Evolutionary conservation across 2,797 vertebrate genomes (phyloP), one percentile per base, ranked within the genome.

Genomic region (Falco concolor): DNA sequence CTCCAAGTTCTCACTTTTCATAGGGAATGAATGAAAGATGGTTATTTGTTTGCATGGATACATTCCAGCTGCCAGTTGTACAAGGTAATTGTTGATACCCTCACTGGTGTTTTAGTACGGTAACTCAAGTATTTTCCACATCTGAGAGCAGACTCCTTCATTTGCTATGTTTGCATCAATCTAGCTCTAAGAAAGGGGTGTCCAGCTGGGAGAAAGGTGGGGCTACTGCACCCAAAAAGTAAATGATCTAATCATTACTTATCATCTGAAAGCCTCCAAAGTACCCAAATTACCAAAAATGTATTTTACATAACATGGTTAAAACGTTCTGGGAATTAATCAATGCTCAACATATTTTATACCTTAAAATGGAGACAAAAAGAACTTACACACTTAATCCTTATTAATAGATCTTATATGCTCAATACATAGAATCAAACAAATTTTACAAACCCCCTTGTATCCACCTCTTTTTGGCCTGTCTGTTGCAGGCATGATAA

Each of bases 401-500:
- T 80, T 45, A 64, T 36, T 49, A 78, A 38, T 15, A 84, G 28
- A 52, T 47, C 13, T 53, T 56, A 53, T 25, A 23, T 47, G 32
- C 25, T 47, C 61, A 78, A 84, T 30, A 79, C 5, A 56, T 15
- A 77, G 75, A 63, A 59, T 17, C 19, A 77, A 87, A 64, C 5
- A 21, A 45, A 49, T n/a, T 52, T 52, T 3, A 4, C 24, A 60
- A 56, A 19, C 1, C 0, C 2, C 7, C 12, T 52, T 45, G 15
- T 49, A 70, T 21, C 15, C 45, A 73, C 10, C 23, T 74, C 40
- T 74, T 79, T 77, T 49, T 49, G 8, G 5, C 20, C 44, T 28
- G n/a, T 40, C 28, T 44, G 45, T 69, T 83, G 24, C 34, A 89
- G 47, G 10, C 44, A 57, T 11, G 15, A 64, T n/a, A 86, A 67